Percentiles rank a stretch among this genome's conserved stretches.
These are phyloP conservation scores for Antrozous pallidus DNA, from an alignment of 2,797 vertebrate genomes.

Conservation along the genomic window DNA sequence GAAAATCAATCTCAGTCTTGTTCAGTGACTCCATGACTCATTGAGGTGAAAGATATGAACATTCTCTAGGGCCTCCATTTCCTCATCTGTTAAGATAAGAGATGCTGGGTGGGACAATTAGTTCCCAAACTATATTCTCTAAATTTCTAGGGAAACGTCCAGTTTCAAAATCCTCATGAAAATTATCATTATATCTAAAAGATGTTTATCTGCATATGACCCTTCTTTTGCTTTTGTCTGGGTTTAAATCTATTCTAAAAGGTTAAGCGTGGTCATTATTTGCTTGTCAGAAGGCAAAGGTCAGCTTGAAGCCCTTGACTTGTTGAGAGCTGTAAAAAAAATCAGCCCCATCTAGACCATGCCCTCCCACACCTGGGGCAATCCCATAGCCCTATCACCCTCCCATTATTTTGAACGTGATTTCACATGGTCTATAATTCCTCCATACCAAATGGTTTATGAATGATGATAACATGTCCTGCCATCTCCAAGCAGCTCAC, in stretches of 20 bases:
- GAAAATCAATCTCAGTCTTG: background rate
- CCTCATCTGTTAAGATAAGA: background rate
- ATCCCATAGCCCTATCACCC: accelerated
- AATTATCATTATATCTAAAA: background rate
- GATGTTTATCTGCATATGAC: background rate
- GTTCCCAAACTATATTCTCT: background rate
- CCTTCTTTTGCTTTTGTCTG: background rate
- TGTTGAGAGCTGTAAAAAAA: background rate
- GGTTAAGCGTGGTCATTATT: background rate
- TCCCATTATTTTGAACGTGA: background rate
- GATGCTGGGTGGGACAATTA: too few species aligned
- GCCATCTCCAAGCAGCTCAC: background rate
- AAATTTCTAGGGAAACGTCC: background rate
- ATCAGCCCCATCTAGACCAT: background rate
- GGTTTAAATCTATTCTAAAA: background rate
- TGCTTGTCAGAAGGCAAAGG: background rate
- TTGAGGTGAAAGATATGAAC: background rate
- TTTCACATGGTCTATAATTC: background rate
- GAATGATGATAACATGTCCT: background rate
- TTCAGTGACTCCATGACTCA: background rate
- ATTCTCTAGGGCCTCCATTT: background rate
- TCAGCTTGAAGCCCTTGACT: background rate
- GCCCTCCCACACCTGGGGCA: accelerated
- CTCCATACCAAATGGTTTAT: background rate
- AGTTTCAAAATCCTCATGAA: background rate